Conservation (phyloP, 2,888 invertebrate genomes). For the Acrocera orbiculus region DNA sequence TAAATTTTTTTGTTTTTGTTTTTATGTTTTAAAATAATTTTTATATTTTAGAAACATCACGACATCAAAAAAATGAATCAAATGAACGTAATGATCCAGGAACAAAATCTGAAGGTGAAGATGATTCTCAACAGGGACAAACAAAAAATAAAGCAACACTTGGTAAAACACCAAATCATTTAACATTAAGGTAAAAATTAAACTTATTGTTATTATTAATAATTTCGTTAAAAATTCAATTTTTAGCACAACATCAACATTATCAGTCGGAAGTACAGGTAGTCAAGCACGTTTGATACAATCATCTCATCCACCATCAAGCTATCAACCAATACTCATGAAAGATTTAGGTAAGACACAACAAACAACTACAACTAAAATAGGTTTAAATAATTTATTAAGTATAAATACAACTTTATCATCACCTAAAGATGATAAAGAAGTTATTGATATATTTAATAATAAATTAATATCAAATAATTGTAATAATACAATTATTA, state of each 20-base stretch:
- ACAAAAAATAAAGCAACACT: constrained; percentile 48
- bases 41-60: constrained; percentile 11
- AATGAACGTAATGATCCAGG: constrained; percentile 49
- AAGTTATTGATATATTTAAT: constrained; percentile 29
- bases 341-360: constrained; percentile 71
- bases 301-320: constrained; percentile 83
- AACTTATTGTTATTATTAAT: not conserved
- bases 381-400: constrained; percentile 7
- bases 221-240: constrained; percentile 1
- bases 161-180: constrained; percentile 83
- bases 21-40: constrained; percentile 8
- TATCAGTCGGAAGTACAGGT: constrained; percentile 85
- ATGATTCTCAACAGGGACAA: constrained; percentile 54
- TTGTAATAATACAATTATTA: constrained; percentile 14
- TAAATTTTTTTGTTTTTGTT: constrained; percentile 1
- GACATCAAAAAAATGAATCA: too few relatives aligned
- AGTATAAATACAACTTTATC: not conserved
- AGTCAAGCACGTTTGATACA: constrained; percentile 86
- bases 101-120: constrained; percentile 74
- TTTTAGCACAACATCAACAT: constrained; percentile 75
- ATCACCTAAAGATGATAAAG: constrained; percentile 29
- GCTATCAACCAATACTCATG: constrained; percentile 73
- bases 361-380: constrained; percentile 15
- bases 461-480: constrained; percentile 23
- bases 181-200: constrained; percentile 52